phyloP scores from a whole-genome alignment of 1,140 invertebrate species.

The Galleria mellonella region DNA sequence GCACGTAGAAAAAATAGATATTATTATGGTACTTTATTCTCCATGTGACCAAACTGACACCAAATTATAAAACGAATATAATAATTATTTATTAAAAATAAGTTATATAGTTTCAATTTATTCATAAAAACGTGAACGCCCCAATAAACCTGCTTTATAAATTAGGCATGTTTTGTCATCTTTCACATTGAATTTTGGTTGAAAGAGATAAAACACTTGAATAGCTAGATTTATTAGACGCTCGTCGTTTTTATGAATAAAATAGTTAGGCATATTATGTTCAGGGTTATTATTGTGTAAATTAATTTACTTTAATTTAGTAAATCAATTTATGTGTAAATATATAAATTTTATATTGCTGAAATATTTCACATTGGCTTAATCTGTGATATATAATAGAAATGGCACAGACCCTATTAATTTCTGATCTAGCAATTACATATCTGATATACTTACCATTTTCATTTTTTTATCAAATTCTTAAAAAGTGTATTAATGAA shows the following conservation, averaged over 20 bases:
- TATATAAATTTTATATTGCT: slow-evolving; percentile 38
- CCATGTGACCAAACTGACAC: slow-evolving; percentile 57
- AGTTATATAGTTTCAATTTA: background rate
- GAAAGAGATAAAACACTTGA: too few species aligned
- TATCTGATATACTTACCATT: too few species aligned
- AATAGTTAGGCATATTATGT: too few species aligned
- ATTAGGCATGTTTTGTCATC: too few species aligned
- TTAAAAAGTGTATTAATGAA: too few species aligned
- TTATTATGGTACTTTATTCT: slow-evolving; percentile 33
- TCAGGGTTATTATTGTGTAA: too few species aligned
- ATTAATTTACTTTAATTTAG: too few species aligned
- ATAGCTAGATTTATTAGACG: too few species aligned
- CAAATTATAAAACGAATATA: background rate
- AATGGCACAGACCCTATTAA: slow-evolving; percentile 29
- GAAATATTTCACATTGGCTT: slow-evolving; percentile 56
- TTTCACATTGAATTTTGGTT: too few species aligned
- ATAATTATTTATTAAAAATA: background rate
- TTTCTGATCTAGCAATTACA: background rate
- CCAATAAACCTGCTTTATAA: too few species aligned
- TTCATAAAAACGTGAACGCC: background rate
- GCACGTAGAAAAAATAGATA: slow-evolving; percentile 19
- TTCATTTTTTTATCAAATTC: too few species aligned
- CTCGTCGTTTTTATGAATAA: too few species aligned
- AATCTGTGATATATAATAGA: slow-evolving; percentile 63
- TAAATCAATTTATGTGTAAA: slow-evolving; percentile 15